Conservation (phyloP, 53 echinoderm and acorn worm genomes). For the Henricia sp. region DNA sequence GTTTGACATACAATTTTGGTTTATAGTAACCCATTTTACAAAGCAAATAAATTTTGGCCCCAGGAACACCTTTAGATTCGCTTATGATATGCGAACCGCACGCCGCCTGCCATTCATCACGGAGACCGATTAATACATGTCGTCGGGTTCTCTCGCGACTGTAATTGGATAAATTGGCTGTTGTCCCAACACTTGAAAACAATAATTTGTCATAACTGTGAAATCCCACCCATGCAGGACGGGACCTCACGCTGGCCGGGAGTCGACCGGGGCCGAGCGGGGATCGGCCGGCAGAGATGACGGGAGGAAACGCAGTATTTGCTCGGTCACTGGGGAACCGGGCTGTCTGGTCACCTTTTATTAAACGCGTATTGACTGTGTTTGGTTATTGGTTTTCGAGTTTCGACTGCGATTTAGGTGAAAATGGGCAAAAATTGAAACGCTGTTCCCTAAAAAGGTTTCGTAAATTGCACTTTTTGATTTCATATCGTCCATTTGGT, state of each 20-base stretch:
- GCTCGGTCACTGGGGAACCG: background rate
- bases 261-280: background rate
- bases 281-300: background rate
- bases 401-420: no score
- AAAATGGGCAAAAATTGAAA: no score
- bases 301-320: background rate
- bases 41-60: no score
- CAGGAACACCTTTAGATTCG: no score
- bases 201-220: constrained; percentile 10
- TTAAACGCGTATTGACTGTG: no score
- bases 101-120: background rate
- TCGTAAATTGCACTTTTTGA: no score
- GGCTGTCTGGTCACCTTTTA: background rate
- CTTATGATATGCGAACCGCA: no score
- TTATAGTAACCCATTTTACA: no score
- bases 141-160: background rate
- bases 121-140: constrained; percentile 6
- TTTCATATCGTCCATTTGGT: background rate
- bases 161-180: constrained; percentile 23
- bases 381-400: no score
- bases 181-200: constrained; percentile 12
- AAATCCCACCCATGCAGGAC: background rate
- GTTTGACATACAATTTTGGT: no score
- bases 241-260: background rate
- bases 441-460: no score